A percentile compares a stretch with the other conserved stretches of the same genome.
These are phyloP conservation scores for Silvanus unidentatus DNA, from an alignment of 2,888 invertebrate genomes.

Conservation along the genomic window DNA sequence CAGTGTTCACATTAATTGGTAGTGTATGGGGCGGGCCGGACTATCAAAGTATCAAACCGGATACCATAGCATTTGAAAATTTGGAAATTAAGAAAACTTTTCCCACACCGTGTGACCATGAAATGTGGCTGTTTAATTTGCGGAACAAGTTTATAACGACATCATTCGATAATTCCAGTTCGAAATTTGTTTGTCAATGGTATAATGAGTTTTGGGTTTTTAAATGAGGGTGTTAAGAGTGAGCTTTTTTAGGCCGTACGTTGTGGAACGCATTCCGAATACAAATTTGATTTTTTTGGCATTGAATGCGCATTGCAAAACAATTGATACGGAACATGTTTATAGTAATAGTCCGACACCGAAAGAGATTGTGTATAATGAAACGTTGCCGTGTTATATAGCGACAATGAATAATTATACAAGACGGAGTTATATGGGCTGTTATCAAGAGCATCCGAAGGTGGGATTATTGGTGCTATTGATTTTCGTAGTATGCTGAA, in stretches of 20 bases:
- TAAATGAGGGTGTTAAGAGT: not conserved
- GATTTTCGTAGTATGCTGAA: not conserved
- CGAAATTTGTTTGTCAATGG: constrained; percentile 53
- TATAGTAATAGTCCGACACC: constrained; percentile 35
- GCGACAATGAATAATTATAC: constrained; percentile 42
- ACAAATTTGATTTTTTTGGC: constrained; percentile 75
- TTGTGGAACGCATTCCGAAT: constrained; percentile 66
- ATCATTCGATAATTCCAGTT: constrained; percentile 21
- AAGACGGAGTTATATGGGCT: constrained; percentile 38
- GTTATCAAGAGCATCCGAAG: constrained; percentile 17
- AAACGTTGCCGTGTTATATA: constrained; percentile 39
- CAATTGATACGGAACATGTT: constrained; percentile 26
- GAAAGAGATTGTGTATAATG: constrained; percentile 36
- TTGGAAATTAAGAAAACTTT: constrained; percentile 70
- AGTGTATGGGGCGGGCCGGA: constrained; percentile 17
- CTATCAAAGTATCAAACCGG: constrained; percentile 30
- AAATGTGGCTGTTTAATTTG: constrained; percentile 45
- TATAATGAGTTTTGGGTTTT: constrained; percentile 41
- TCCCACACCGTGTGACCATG: constrained; percentile 80
- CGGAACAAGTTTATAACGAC: constrained; percentile 22
- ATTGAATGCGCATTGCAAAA: constrained; percentile 59
- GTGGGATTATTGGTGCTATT: constrained; percentile 1
- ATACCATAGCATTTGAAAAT: constrained; percentile 52
- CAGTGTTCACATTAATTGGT: constrained; percentile 18
- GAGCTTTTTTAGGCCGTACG: constrained; percentile 54